Conservation (phyloP, 2,113 vertebrate genomes). For the Trichomycterus rosablanca region DNA sequence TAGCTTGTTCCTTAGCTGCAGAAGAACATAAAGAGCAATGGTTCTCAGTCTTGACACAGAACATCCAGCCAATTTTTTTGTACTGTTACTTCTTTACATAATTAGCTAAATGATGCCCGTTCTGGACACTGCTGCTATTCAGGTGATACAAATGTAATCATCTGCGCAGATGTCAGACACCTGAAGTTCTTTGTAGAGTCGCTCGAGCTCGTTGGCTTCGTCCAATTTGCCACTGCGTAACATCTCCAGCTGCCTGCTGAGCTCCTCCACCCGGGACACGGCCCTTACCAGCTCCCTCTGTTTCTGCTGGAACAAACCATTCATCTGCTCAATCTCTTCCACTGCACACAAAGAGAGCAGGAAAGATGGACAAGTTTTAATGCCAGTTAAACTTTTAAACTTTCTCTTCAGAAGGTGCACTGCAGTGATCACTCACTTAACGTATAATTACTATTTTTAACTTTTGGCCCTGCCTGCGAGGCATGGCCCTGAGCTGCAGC, state of each 20-base stretch:
- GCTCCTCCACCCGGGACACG: slow-evolving; percentile 82
- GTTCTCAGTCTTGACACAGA: no score
- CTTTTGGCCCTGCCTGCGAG: no score
- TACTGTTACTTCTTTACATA: no score
- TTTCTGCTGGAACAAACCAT: slow-evolving; percentile 88
- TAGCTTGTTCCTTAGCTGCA: slow-evolving; percentile 85
- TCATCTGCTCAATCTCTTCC: slow-evolving; percentile 96
- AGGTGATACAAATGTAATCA: background rate
- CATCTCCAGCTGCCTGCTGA: slow-evolving; percentile 85
- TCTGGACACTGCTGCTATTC: no score
- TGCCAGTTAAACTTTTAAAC: no score
- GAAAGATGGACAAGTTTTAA: slow-evolving; percentile 40
- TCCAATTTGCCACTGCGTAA: slow-evolving; percentile 80
- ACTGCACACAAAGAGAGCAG: slow-evolving; percentile 64
- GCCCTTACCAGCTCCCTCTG: slow-evolving; percentile 88
- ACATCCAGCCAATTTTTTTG: background rate
- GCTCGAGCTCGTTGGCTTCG: slow-evolving; percentile 22
- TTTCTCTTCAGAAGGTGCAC: no score
- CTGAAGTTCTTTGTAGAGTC: slow-evolving; percentile 80
- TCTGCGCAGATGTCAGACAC: slow-evolving; percentile 53
- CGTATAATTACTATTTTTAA: no score
- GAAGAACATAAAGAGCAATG: no score
- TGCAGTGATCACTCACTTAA: no score
- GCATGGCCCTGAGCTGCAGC: no score
- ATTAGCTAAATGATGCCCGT: no score